Percentiles rank a stretch among this genome's conserved stretches.
These are phyloP conservation scores for Dendropsophus ebraccatus DNA, from an alignment of 2,113 vertebrate species.

Conservation along the genomic window DNA sequence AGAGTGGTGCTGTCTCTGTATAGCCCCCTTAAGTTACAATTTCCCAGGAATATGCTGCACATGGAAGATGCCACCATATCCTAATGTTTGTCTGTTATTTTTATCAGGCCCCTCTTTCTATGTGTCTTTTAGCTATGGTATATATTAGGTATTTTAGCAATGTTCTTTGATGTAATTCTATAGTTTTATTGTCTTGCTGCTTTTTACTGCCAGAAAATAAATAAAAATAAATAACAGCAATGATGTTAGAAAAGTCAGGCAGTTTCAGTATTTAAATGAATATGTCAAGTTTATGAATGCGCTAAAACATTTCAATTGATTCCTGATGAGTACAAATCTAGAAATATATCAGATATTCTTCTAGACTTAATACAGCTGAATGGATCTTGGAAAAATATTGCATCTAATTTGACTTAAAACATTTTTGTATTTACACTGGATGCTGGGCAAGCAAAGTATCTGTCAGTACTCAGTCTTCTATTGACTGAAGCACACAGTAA, in stretches of 20 bases:
- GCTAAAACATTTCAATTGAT: conserved; percentile 4
- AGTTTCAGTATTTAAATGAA: neutral
- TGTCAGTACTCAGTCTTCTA: neutral
- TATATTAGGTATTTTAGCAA: neutral
- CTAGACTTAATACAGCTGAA: neutral
- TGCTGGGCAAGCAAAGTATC: neutral
- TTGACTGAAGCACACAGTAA: conserved; percentile 21
- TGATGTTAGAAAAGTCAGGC: neutral
- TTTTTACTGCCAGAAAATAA: neutral
- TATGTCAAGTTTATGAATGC: neutral
- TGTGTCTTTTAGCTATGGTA: no score
- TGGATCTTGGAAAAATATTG: neutral
- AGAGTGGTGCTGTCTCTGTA: no score
- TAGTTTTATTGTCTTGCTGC: neutral
- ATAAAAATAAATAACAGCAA: neutral
- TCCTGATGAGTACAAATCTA: neutral
- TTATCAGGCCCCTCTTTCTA: no score
- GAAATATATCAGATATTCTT: neutral
- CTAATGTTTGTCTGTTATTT: no score
- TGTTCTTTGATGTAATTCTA: neutral
- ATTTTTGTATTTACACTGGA: conserved; percentile 1
- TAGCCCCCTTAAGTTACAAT: no score
- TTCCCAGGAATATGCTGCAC: no score
- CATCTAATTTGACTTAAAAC: conserved; percentile 11
- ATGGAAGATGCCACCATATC: no score